A percentile compares a stretch with the other conserved stretches of the same genome.
Evolutionary conservation across 2,888 invertebrate species (phyloP).

Genomic region (Callyntrura guangdongensis): DNA sequence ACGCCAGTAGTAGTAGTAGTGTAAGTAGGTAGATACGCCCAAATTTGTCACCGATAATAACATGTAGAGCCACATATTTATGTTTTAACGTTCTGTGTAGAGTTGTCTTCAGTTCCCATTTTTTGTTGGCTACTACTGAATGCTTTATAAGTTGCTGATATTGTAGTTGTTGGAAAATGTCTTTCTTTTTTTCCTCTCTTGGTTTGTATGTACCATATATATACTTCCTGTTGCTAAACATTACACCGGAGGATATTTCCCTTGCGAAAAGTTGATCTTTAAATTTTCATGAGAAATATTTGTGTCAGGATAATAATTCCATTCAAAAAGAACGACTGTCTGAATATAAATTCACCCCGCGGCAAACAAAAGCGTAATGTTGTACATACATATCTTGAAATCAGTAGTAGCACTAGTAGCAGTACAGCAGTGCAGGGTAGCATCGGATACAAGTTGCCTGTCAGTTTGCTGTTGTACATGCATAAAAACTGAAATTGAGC

Average conservation of each 20-base stretch:
- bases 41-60: too few relatives aligned
- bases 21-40: too few relatives aligned
- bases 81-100: too few relatives aligned
- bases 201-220: slow-evolving; percentile 26
- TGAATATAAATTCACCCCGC: slow-evolving; percentile 75
- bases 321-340: slow-evolving; percentile 68
- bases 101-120: neutral
- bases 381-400: neutral
- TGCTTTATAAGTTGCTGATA: neutral
- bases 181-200: slow-evolving; percentile 36
- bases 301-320: slow-evolving; percentile 78
- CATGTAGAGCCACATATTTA: too few relatives aligned
- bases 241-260: slow-evolving; percentile 74
- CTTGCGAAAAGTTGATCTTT: slow-evolving; percentile 77
- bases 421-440: neutral
- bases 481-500: slow-evolving; percentile 61
- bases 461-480: slow-evolving; percentile 51
- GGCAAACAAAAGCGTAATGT: slow-evolving; percentile 28
- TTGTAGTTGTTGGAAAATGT: slow-evolving; percentile 52
- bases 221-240: too few relatives aligned
- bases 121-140: neutral
- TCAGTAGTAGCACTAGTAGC: neutral
- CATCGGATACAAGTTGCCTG: neutral
- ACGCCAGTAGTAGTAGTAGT: too few relatives aligned
- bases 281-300: slow-evolving; percentile 80